A percentile compares a stretch with the other conserved stretches of the same genome.
Evolutionary conservation across 2,113 vertebrate genomes (phyloP).

Genomic region (Mustelus asterias): DNA sequence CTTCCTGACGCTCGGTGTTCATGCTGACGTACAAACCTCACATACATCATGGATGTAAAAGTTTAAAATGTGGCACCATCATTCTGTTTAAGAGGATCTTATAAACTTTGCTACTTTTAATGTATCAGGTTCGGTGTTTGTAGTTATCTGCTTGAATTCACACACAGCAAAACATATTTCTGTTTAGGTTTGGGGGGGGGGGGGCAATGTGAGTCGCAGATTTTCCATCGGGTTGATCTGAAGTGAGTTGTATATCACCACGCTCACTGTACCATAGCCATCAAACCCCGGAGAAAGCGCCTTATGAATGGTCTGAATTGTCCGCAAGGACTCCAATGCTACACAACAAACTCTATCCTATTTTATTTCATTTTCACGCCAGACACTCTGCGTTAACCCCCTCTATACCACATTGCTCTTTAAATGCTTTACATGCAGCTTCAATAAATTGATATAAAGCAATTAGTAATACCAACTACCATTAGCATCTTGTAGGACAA

Average conservation of each 20-base stretch:
- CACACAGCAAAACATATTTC: not conserved
- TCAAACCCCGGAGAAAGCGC: not conserved
- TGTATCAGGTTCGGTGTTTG: not conserved
- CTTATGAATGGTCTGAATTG: not conserved
- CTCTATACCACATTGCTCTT: not conserved
- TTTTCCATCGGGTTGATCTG: not conserved
- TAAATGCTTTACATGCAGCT: no score
- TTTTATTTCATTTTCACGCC: constrained; percentile 1
- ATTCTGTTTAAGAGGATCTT: not conserved
- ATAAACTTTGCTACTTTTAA: constrained; percentile 15
- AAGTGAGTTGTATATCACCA: not conserved
- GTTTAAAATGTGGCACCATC: not conserved
- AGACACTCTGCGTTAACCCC: not conserved
- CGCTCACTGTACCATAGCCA: not conserved
- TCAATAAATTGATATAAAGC: not conserved
- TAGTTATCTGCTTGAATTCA: not conserved
- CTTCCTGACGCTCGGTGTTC: not conserved
- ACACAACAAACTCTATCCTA: not conserved
- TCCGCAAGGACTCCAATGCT: not conserved
- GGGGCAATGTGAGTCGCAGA: not conserved
- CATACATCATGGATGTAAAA: not conserved
- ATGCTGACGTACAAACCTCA: not conserved
- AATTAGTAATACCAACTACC: not conserved
- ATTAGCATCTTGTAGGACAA: not conserved
- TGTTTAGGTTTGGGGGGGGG: not conserved